Conservation (phyloP, 37 sponge, comb jelly and placozoan genomes). For the Axinella damicornis region DNA sequence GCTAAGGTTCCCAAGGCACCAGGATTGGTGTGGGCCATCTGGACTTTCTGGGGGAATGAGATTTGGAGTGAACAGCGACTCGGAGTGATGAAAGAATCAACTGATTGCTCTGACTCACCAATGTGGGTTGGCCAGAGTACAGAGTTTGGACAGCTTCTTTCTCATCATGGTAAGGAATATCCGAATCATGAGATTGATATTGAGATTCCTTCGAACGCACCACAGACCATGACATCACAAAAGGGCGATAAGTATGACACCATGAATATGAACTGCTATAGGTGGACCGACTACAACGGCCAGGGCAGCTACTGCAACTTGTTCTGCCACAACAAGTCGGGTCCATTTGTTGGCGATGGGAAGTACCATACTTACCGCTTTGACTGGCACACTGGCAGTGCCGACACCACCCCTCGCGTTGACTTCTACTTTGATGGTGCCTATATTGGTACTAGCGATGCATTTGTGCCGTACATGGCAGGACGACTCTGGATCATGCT, state of each 20-base stretch:
- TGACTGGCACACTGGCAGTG: constrained; percentile 14
- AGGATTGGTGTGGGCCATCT: constrained; percentile 6
- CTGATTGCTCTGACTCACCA: not conserved
- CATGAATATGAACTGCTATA: constrained; percentile 18
- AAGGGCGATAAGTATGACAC: constrained; percentile 1
- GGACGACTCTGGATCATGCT: constrained; percentile 3
- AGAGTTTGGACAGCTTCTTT: not conserved
- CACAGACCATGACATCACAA: not conserved
- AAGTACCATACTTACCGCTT: not conserved
- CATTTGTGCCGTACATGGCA: constrained; percentile 10
- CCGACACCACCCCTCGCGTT: not conserved
- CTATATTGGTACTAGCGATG: constrained; percentile 11
- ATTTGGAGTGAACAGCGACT: not conserved
- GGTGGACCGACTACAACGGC: constrained; percentile 13
- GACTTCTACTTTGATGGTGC: constrained; percentile 7
- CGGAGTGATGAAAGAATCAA: not conserved
- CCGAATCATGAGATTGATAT: constrained; percentile 9
- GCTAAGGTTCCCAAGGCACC: constrained; percentile 11
- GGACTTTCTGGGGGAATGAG: constrained; percentile 16
- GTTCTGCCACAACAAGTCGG: constrained; percentile 5
- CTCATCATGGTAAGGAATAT: not conserved
- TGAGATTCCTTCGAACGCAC: constrained; percentile 15
- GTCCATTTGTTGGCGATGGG: constrained; percentile 1
- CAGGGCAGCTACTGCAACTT: not conserved
- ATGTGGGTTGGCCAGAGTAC: constrained; percentile 6